Conservation (phyloP, 2,797 vertebrate species). For the Pangasius djambal region DNA sequence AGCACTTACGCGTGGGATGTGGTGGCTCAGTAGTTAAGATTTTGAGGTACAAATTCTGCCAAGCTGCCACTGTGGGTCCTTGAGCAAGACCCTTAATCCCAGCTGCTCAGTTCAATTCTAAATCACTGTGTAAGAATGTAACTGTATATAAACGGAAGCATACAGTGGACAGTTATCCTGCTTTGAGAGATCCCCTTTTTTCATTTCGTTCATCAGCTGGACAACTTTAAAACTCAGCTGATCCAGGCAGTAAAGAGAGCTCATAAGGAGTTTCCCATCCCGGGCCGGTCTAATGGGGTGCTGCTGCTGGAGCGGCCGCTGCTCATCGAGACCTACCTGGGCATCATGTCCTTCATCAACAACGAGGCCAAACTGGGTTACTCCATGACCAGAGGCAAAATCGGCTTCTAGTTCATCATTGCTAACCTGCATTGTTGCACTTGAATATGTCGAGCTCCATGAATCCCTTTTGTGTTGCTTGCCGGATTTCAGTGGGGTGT, state of each 20-base stretch:
- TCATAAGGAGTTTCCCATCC: constrained; percentile 83
- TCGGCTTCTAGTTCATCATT: constrained; percentile 83
- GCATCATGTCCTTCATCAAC: constrained; percentile 97
- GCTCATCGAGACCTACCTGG: constrained; percentile 95
- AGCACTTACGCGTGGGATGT: background rate
- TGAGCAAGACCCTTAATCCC: background rate
- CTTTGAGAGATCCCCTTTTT: background rate
- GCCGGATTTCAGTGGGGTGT: constrained; percentile 28
- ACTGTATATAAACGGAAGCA: background rate
- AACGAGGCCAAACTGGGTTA: constrained; percentile 97
- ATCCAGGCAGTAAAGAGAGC: constrained; percentile 94
- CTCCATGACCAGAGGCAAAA: constrained; percentile 94
- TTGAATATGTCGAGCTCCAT: constrained; percentile 32
- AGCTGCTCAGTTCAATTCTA: background rate
- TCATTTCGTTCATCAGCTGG: constrained; percentile 74
- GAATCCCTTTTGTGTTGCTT: constrained; percentile 43
- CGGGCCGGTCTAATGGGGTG: constrained; percentile 79
- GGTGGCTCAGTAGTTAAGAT: background rate
- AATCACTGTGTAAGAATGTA: background rate
- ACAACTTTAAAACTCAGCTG: constrained; percentile 88
- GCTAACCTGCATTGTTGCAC: constrained; percentile 18
- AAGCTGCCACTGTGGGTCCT: background rate
- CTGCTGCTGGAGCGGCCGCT: constrained; percentile 90
- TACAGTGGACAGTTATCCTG: background rate
- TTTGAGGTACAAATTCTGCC: background rate